A percentile compares a stretch with the other conserved stretches of the same genome.
Evolutionary conservation across 1,140 invertebrate genomes (phyloP).

Genomic region (Lordiphosa stackelbergi): DNA sequence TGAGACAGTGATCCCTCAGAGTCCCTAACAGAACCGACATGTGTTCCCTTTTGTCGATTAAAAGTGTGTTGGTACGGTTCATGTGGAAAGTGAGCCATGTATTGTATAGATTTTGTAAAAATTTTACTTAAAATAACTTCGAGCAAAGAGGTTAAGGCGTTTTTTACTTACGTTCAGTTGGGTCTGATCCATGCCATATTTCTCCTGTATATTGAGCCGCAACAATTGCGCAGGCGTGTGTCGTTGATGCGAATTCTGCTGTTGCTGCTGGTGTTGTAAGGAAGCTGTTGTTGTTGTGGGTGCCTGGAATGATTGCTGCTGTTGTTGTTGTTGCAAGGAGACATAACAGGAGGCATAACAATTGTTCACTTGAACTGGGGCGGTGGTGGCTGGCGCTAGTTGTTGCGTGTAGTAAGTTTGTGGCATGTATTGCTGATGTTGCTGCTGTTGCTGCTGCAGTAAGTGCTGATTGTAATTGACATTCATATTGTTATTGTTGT

Average conservation of each 20-base stretch:
- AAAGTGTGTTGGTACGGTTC: too few relatives aligned
- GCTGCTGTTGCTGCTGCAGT: slow-evolving; percentile 37
- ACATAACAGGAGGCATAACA: slow-evolving; percentile 36
- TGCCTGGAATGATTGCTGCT: slow-evolving; percentile 38
- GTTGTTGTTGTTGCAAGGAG: slow-evolving; percentile 22
- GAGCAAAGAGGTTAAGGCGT: too few relatives aligned
- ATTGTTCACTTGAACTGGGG: slow-evolving; percentile 24
- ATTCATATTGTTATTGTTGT: slow-evolving; percentile 44
- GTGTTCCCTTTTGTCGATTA: too few relatives aligned
- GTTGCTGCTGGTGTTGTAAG: slow-evolving; percentile 4
- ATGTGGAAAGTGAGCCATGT: too few relatives aligned
- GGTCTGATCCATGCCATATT: slow-evolving; percentile 14
- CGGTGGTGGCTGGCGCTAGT: slow-evolving; percentile 46
- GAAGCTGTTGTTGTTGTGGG: slow-evolving; percentile 17
- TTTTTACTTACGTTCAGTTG: slow-evolving; percentile 30
- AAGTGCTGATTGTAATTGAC: slow-evolving; percentile 61
- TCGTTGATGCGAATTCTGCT: slow-evolving; percentile 18
- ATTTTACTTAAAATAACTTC: too few relatives aligned
- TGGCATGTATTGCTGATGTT: slow-evolving; percentile 23
- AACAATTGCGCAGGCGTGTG: slow-evolving; percentile 6
- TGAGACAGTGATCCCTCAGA: too few relatives aligned
- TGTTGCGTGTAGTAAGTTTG: slow-evolving; percentile 34
- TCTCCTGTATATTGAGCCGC: slow-evolving; percentile 13
- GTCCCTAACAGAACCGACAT: too few relatives aligned
- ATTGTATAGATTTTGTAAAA: too few relatives aligned